Conservation (phyloP, 1,140 invertebrate species). For the Propsilocerus akamusi region DNA sequence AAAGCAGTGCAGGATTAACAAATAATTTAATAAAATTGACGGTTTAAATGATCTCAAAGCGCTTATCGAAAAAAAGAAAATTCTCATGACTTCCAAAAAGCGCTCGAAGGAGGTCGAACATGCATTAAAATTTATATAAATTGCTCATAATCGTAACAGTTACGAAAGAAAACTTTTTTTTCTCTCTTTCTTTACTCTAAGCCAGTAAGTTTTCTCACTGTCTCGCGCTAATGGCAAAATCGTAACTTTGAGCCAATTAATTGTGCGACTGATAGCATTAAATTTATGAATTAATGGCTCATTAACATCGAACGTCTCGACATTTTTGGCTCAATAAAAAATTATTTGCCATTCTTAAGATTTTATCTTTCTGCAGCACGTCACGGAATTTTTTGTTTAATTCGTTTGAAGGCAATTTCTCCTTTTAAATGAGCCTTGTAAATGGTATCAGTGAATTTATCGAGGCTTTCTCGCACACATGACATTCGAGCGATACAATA, state of each 20-base stretch:
- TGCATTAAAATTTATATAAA: slow-evolving; percentile 1
- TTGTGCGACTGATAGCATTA: background rate
- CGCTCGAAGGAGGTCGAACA: background rate
- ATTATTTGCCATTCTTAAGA: slow-evolving; percentile 2
- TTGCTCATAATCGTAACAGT: slow-evolving; percentile 1
- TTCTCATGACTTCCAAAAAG: no score
- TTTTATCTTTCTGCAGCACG: no score
- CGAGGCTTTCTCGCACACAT: no score
- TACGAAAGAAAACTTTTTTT: background rate
- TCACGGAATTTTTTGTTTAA: no score
- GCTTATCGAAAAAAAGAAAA: no score
- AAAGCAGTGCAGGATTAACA: no score
- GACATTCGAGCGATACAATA: no score
- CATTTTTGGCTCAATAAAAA: background rate
- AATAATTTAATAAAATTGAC: no score
- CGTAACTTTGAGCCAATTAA: background rate
- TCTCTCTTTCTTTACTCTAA: background rate
- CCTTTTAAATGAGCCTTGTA: no score
- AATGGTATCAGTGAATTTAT: no score
- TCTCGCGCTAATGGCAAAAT: background rate
- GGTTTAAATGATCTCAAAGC: no score
- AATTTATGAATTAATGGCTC: slow-evolving; percentile 2
- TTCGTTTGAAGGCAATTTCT: no score
- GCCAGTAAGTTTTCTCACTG: background rate
- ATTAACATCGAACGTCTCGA: background rate